Percentiles rank a stretch among this genome's conserved stretches.
Evolutionary conservation across 35 echinoderm and acorn worm genomes (phyloP).

Genomic region (Apostichopus japonicus): DNA sequence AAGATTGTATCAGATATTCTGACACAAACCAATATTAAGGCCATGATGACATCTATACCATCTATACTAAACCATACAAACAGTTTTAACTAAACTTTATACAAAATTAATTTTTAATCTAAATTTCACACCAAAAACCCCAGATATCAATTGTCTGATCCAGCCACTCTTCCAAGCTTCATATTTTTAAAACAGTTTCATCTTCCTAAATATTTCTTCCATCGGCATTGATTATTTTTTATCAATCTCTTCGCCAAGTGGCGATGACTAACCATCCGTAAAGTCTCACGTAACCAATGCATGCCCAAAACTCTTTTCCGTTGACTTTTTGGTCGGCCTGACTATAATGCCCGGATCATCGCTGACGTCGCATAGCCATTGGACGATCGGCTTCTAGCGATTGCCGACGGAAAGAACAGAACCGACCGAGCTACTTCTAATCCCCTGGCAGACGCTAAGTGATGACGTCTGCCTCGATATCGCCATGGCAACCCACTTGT

Average conservation of each 20-base stretch:
- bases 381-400: constrained; percentile 17
- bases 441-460: constrained; percentile 25
- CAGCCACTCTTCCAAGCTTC: not conserved
- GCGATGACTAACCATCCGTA: not conserved
- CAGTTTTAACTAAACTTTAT: no score
- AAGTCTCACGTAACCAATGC: not conserved
- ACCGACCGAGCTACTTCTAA: constrained; percentile 21
- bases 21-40: no score
- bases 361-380: constrained; percentile 15
- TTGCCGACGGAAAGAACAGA: not conserved
- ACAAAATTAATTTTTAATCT: no score
- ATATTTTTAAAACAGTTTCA: not conserved
- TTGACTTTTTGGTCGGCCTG: not conserved
- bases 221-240: not conserved
- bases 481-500: constrained; percentile 26
- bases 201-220: not conserved
- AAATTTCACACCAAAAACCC: no score
- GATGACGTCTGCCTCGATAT: constrained; percentile 47
- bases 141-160: not conserved
- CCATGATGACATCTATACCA: no score
- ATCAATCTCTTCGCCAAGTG: not conserved
- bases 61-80: no score
- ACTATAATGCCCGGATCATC: constrained; percentile 29
- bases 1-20: no score
- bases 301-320: not conserved